Evolutionary conservation across 2,888 invertebrate species (phyloP).

Genomic region (Sympetrum striolatum): DNA sequence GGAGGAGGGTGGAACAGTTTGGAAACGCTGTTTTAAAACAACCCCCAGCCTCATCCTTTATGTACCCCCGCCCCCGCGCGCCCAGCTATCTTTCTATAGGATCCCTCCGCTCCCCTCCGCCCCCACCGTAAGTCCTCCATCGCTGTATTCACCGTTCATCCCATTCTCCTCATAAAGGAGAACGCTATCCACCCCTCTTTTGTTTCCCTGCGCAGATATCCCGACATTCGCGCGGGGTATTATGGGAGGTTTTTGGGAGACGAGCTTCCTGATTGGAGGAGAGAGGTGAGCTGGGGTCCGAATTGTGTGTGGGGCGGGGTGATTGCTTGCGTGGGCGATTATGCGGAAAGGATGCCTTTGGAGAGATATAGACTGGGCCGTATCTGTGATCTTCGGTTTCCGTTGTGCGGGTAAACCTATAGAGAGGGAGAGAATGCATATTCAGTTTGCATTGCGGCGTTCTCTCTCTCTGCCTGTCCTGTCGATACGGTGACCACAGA

Average conservation of each 20-base stretch:
- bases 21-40: constrained; percentile 20
- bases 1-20: neutral
- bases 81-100: neutral
- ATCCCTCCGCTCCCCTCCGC: neutral
- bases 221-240: constrained; percentile 17
- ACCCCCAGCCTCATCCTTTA: neutral
- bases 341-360: neutral
- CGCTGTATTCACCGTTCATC: neutral
- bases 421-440: constrained; percentile 11
- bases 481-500: too few relatives aligned
- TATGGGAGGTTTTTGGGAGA: constrained; percentile 1
- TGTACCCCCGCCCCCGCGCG: neutral
- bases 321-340: neutral
- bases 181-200: neutral
- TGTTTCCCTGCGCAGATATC: constrained; percentile 40
- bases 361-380: neutral
- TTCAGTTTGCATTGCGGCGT: neutral
- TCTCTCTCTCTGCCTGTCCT: neutral
- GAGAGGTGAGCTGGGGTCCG: constrained; percentile 1
- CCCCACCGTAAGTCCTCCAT: neutral
- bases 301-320: constrained; percentile 6
- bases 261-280: constrained; percentile 29
- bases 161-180: neutral
- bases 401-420: neutral
- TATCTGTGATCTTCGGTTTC: neutral